These are phyloP conservation scores for Melinaea menophilus DNA, from an alignment of 2,888 invertebrate species.

Conservation along the genomic window DNA sequence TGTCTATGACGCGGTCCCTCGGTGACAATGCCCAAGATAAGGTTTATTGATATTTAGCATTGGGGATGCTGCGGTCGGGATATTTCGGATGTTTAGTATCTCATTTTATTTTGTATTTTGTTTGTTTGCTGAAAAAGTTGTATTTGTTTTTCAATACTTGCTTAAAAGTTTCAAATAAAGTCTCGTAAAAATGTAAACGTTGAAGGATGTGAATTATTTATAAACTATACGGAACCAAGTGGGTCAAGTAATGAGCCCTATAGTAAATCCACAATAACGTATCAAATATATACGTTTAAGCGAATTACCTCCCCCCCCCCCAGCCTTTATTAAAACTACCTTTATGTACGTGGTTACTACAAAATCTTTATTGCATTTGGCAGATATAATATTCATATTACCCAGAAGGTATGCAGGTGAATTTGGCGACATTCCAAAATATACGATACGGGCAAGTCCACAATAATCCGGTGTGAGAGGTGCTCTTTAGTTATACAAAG, in stretches of 20 bases:
- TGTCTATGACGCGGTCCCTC: slow-evolving; percentile 11
- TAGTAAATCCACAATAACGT: not conserved
- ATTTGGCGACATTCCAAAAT: slow-evolving; percentile 28
- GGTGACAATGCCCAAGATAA: slow-evolving; percentile 7
- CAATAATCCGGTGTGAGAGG: not conserved
- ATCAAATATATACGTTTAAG: not conserved
- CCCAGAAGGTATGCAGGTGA: slow-evolving; percentile 29
- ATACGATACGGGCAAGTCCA: slow-evolving; percentile 17
- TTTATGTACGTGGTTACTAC: slow-evolving; percentile 1
- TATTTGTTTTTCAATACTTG: not conserved
- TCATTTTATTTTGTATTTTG: slow-evolving; percentile 6
- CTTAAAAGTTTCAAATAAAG: not conserved
- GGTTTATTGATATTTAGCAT: slow-evolving; percentile 19
- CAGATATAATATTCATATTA: slow-evolving; percentile 30
- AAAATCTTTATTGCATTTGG: slow-evolving; percentile 28
- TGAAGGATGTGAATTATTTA: too few species aligned
- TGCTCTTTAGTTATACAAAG: too few species aligned
- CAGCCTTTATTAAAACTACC: slow-evolving; percentile 6
- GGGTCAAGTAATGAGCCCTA: too few species aligned
- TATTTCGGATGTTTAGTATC: slow-evolving; percentile 1
- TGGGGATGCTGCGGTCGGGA: slow-evolving; percentile 7
- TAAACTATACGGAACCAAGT: too few species aligned
- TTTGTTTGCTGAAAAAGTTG: not conserved
- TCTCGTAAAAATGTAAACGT: too few species aligned
- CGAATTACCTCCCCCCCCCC: not conserved